Evolutionary conservation across 2,797 vertebrate genomes (phyloP), one percentile per base, ranked within the genome.

Genomic region (Pseudochromis fuscus): DNA sequence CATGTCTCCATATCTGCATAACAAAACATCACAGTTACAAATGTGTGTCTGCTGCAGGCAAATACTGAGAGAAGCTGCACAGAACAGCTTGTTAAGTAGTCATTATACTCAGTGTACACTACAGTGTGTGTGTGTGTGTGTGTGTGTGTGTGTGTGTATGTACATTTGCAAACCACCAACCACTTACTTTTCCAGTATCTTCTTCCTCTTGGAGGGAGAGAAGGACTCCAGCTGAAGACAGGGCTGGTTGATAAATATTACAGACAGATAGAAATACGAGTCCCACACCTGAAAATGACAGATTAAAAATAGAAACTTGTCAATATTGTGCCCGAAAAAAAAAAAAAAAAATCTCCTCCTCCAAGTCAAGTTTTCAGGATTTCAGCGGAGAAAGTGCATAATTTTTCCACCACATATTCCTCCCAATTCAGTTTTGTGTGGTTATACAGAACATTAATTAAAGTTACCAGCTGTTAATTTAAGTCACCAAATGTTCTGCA

Each of bases 221-320:
- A 99, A 99, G 88, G 96, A 95, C 91, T 99, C 98, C 73, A 99
- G 91, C 67, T 99, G 98, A 52, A 99, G 95, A 90, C 98, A 98
- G 65, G 98, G 92, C 88, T 99, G 98, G 89, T 99, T 99, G 93
- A 99, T 99, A 87, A 99, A 99, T 92, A 99, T 97, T 65, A 99
- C 98, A 48, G 98, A 97, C 55, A 99, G 95, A 71, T 96, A 98
- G 92, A 99, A 99, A 88, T 99, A 99, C 58, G 97, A 98, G 89
- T 99, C 97, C 98, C 98, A 99, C 84, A 99, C 97, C 98, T 99
- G 79, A 3, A 79, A 83, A 73, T 31, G 24, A 77, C 31, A 70
- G 18, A 21, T 16, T 42, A 30, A 61, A 11, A 38, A 35, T 0
- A 21, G 13, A 31, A 63, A 3, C 5, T 12, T 21, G 55, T 72